These are phyloP conservation scores for Leptodactylus fuscus DNA, from an alignment of 2,113 vertebrate genomes.

Conservation along the genomic window DNA sequence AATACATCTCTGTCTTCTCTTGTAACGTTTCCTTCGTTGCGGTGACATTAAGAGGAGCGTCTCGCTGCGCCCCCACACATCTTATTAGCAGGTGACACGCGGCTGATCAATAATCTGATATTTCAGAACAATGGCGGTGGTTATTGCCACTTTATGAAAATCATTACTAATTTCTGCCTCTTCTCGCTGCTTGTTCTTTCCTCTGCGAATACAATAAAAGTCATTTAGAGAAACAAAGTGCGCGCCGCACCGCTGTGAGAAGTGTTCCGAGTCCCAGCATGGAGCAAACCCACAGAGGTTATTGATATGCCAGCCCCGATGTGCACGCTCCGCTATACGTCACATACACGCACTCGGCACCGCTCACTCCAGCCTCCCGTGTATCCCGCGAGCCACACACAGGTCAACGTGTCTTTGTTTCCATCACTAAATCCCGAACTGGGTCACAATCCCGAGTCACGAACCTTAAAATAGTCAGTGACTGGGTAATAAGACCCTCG, in stretches of 20 bases:
- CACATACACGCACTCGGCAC: too few species aligned
- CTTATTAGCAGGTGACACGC: background rate
- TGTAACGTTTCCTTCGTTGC: too few species aligned
- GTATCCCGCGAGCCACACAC: background rate
- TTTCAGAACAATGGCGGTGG: background rate
- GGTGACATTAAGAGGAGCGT: background rate
- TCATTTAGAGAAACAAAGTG: conserved; percentile 2
- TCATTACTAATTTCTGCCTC: conserved; percentile 17
- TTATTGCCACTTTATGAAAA: conserved; percentile 26
- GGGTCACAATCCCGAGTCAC: background rate
- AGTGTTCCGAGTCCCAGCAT: background rate
- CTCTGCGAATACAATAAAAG: conserved; percentile 22
- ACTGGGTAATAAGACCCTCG: background rate
- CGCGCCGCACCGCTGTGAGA: background rate
- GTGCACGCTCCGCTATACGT: too few species aligned
- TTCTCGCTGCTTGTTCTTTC: background rate
- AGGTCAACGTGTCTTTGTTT: conserved; percentile 25
- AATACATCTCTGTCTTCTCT: too few species aligned
- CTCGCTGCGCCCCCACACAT: background rate
- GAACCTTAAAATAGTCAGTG: background rate
- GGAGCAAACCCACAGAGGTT: background rate
- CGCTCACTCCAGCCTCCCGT: background rate
- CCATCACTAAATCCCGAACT: background rate
- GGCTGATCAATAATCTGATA: conserved; percentile 15
- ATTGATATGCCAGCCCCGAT: conserved; percentile 30